Base-by-base conservation (phyloP, 2,888 invertebrate genomes). In the Pemphredon lugubris region DNA sequence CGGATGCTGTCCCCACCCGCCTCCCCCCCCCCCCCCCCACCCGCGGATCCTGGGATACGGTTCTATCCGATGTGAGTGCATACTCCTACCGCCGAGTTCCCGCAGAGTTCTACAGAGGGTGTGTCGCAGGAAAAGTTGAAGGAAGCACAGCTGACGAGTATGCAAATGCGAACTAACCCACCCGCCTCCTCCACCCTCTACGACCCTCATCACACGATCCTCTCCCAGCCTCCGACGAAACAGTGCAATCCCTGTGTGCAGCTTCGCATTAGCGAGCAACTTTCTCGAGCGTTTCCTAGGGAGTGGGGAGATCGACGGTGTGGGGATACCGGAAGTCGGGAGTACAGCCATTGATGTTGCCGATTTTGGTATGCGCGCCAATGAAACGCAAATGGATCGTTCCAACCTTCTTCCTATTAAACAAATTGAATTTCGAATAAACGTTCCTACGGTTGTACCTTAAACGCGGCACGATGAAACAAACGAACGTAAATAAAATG, bases 91-190 rank as follows among this genome's bases (percentile, higher is more conserved):
- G 44, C 14, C 53, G 74, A 79, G 74, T 75, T 76, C 67, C 60
- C 65, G 67, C 67, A 44, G 78, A 77, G 75, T 77, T 81, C 69
- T 61, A 47, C 71, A 68, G 74, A 79, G 83, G 84, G 86, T 85
- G 84, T 85, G 87, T 86, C 85, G 82, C 84, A 81, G 88, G 89
- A 89, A 90, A 89, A 89, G 89, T 90, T 90, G 88, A 88, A 89
- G 90, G 89, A 89, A 89, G 87, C 88, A 86, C 89, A 89, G 89
- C 90, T 90, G 90, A 89, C 89, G 89, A 88, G 87, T 90, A 90
- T 90, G 90, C 89, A 89, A 90, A 90, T 89, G 86, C 83, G 81
- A 79, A 82, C 77, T 53, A 40, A 48, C 57, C 65, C 61, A 34
- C 65, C 68, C 67, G 32, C 72, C 44, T 39, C 39, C 73, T 50